phyloP scores from a whole-genome alignment of 2,888 invertebrate genomes.

The Mesochorus sp. region DNA sequence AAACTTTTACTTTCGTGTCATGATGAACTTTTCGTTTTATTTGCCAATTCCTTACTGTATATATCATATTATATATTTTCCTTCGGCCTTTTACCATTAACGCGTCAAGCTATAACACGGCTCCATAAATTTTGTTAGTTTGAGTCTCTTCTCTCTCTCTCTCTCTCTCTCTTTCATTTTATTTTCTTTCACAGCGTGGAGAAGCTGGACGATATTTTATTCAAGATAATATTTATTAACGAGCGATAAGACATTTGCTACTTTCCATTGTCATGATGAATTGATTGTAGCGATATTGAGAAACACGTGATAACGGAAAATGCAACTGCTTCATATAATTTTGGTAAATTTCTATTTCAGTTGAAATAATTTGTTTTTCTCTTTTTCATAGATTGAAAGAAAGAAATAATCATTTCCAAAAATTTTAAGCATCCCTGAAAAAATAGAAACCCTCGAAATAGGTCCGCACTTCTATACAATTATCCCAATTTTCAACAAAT shows the following conservation, averaged over 20 bases:
- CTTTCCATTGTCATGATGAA: constrained; percentile 18
- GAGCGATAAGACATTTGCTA: background rate
- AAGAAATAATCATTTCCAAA: no score
- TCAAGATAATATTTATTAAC: constrained; percentile 16
- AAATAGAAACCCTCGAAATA: no score
- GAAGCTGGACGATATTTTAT: background rate
- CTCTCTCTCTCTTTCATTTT: background rate
- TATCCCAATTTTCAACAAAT: no score
- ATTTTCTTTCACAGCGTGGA: background rate
- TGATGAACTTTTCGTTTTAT: constrained; percentile 37
- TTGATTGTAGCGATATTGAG: background rate
- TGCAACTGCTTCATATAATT: no score
- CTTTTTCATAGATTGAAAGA: no score
- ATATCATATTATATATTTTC: constrained; percentile 17
- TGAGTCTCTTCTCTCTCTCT: background rate
- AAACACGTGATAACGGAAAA: background rate
- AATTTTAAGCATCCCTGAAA: no score
- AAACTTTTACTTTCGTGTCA: constrained; percentile 55
- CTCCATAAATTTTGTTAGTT: constrained; percentile 34
- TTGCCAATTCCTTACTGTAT: constrained; percentile 46
- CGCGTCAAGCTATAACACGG: constrained; percentile 21
- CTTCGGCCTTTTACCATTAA: constrained; percentile 43
- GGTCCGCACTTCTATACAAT: no score
- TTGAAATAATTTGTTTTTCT: background rate
- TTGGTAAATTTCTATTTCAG: no score